phyloP scores from a whole-genome alignment of 2,797 vertebrate species.

The Pseudocheirus occidentalis region DNA sequence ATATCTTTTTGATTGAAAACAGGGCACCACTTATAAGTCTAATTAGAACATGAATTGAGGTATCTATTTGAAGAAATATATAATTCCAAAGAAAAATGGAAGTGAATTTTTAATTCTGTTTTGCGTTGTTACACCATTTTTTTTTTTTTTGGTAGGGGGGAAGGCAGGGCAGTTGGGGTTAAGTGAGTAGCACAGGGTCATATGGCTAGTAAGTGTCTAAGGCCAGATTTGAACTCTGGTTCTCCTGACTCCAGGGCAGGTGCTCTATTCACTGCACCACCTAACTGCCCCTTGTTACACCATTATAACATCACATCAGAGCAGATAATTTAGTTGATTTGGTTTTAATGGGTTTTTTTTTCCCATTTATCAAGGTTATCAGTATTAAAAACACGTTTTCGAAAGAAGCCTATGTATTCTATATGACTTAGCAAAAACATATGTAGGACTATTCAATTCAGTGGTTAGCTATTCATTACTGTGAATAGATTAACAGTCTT shows the following conservation, averaged over 20 bases:
- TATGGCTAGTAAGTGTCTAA: too few species aligned
- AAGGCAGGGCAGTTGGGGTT: too few species aligned
- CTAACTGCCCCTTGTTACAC: not conserved
- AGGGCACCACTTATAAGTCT: conserved; percentile 15
- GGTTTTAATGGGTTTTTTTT: conserved; percentile 40
- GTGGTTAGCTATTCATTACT: not conserved
- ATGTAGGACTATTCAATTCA: conserved; percentile 9
- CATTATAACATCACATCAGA: not conserved
- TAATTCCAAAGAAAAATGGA: conserved; percentile 46
- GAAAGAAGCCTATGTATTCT: not conserved
- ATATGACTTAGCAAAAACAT: not conserved
- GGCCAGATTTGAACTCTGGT: too few species aligned
- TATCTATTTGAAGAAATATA: not conserved
- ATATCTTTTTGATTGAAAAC: not conserved
- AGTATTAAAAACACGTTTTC: not conserved
- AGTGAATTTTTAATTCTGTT: conserved; percentile 23
- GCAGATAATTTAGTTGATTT: conserved; percentile 8
- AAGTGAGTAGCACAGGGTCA: too few species aligned
- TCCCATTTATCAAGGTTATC: not conserved
- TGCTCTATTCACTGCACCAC: too few species aligned
- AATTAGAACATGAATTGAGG: conserved; percentile 36
- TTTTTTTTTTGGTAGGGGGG: too few species aligned
- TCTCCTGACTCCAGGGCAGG: too few species aligned
- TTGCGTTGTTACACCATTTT: not conserved
- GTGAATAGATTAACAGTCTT: conserved; percentile 22